Evolutionary conservation across 2,113 vertebrate species (phyloP).

Genomic region (Seriola quinqueradiata): DNA sequence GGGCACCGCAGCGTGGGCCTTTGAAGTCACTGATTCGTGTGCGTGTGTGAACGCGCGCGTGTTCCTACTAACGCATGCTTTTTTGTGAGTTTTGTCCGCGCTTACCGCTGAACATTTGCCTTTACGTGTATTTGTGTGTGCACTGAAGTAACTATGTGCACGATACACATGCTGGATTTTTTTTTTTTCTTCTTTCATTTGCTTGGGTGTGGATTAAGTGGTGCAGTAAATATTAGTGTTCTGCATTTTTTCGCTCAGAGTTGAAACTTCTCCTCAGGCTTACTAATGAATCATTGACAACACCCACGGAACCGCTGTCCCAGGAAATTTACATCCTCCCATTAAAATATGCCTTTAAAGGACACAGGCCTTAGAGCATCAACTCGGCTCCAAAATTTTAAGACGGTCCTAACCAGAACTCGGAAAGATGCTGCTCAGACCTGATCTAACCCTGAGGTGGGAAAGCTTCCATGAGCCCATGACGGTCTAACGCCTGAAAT

Average conservation of each 20-base stretch:
- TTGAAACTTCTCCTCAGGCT: slow-evolving; percentile 46
- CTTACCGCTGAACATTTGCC: background rate
- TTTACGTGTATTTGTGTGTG: background rate
- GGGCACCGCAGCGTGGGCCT: slow-evolving; percentile 46
- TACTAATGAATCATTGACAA: slow-evolving; percentile 76
- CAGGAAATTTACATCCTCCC: slow-evolving; percentile 75
- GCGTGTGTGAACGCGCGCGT: slow-evolving; percentile 5
- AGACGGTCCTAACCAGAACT: slow-evolving; percentile 31
- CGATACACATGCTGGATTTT: background rate
- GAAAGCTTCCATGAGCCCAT: slow-evolving; percentile 14
- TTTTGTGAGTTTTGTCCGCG: background rate
- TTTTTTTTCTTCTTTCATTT: background rate
- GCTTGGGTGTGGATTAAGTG: slow-evolving; percentile 38
- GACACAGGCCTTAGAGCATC: slow-evolving; percentile 43
- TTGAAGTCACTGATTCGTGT: slow-evolving; percentile 65
- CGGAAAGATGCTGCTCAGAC: slow-evolving; percentile 27
- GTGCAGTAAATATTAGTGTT: slow-evolving; percentile 51
- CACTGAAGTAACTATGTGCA: slow-evolving; percentile 5
- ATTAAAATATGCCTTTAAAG: slow-evolving; percentile 73
- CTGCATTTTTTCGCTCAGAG: slow-evolving; percentile 36
- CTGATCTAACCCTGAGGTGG: slow-evolving; percentile 34
- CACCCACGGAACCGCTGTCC: slow-evolving; percentile 69
- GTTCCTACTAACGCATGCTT: background rate
- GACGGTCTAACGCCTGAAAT: slow-evolving; percentile 21
- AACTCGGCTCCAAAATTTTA: slow-evolving; percentile 54